Base-by-base conservation (phyloP, 2,797 vertebrate species). In the Graptemys geographica region DNA sequence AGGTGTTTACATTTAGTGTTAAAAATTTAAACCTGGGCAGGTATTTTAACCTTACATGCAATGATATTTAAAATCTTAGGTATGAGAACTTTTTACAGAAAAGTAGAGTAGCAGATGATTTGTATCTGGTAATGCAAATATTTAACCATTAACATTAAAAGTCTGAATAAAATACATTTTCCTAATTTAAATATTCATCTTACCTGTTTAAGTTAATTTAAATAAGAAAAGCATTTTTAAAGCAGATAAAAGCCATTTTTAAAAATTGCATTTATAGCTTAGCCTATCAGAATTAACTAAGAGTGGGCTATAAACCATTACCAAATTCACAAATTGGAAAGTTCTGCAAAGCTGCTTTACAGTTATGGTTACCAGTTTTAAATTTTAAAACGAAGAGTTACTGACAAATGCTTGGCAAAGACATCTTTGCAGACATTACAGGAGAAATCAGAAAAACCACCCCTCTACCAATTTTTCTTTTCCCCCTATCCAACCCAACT, bases 31-130 rank as follows among this genome's bases (percentile, higher is more conserved):
- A 91, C 62, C 92, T 91, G 84, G 52, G 88, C 82, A 95, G 93
- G 90, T 94, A 94, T 44, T 93, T 83, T 96, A 92, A 84, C 55
- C 84, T 96, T 74, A 96, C 94, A 97, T 94, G 92, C 95, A 96
- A 51, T 95, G 95, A 86, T 89, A 95, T 97, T 97, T 97, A 95
- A 72, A 62, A 85, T 16, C 47, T 76, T 16, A 18, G 27, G 27
- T 78, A 49, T 13, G 4, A 78, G 27, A 78, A 47, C 25, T 80
- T 87, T 89, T 92, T 76, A 56, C 93, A 83, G 84, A 57, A 96
- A 92, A 51, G 59, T 78, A 86, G 72, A 82, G 79, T 74, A 52
- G 87, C 89, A 86, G 51, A 94, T 81, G n/a, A 95, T 90, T 83
- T 89, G 41, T 76, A 90, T 84, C 57, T 88, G 52, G 76, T 96